phyloP scores from a whole-genome alignment of 92 coral and sea anemone species.

The Zoanthus solanderi region DNA sequence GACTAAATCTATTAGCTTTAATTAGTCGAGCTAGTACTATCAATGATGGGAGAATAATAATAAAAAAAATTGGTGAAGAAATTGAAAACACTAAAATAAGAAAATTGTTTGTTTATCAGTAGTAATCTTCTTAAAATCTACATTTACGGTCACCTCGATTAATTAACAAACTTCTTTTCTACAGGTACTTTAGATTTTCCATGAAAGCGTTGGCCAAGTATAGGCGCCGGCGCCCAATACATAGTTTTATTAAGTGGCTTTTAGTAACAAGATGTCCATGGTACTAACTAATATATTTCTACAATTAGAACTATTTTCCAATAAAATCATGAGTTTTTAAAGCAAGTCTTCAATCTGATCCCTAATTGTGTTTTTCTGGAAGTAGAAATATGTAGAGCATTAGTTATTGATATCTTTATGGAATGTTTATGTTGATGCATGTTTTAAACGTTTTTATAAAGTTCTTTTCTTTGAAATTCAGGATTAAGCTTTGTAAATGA shows the following conservation, averaged over 20 bases:
- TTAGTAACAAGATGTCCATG: neutral
- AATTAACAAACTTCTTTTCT: conserved; percentile 1
- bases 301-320: neutral
- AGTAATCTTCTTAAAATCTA: neutral
- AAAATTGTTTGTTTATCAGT: neutral
- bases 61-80: neutral
- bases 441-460: neutral
- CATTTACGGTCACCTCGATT: neutral
- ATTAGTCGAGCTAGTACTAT: no score
- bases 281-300: neutral
- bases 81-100: neutral
- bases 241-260: neutral
- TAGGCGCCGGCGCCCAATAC: neutral
- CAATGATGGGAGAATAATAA: neutral
- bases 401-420: neutral
- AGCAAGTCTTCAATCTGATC: neutral
- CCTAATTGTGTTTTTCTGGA: neutral
- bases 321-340: neutral
- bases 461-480: neutral
- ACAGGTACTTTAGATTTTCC: neutral
- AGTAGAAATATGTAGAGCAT: neutral
- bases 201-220: neutral
- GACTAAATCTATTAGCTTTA: no score
- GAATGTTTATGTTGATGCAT: neutral
- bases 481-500: neutral